Percentiles rank a stretch among this genome's conserved stretches.
phyloP scores from a whole-genome alignment of 2,888 invertebrate genomes.

The Chironomus tentans region DNA sequence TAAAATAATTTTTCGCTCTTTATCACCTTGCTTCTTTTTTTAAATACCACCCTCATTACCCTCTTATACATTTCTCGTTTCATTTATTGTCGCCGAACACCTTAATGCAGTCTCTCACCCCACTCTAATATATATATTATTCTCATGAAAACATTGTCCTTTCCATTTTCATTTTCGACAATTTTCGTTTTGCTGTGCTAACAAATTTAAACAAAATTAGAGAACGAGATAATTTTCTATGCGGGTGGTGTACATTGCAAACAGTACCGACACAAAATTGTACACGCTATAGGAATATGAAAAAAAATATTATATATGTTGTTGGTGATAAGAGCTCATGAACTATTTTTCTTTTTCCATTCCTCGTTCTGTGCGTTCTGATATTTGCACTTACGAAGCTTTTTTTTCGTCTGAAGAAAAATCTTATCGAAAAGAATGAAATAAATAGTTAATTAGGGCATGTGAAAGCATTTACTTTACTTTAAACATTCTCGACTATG shows the following conservation, averaged over 20 bases:
- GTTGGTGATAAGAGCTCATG: background rate
- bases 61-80: background rate
- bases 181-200: background rate
- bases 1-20: constrained; percentile 26
- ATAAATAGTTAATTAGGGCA: constrained; percentile 6
- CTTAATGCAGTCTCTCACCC: background rate
- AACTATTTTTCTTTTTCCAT: background rate
- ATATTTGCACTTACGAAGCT: background rate
- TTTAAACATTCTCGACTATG: too few species aligned
- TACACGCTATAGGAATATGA: background rate
- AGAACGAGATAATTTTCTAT: constrained; percentile 6
- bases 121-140: background rate
- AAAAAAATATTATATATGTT: background rate
- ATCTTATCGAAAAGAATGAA: background rate
- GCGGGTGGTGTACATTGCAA: constrained; percentile 7
- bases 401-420: background rate
- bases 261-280: background rate
- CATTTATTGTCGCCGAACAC: background rate
- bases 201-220: constrained; percentile 6
- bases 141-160: background rate
- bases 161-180: background rate
- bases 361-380: background rate
- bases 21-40: constrained; percentile 16
- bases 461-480: background rate
- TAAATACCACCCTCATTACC: background rate